Percentiles rank a stretch among this genome's conserved stretches.
These are phyloP conservation scores for Hemiscyllium ocellatum DNA, from an alignment of 2,113 vertebrate genomes.

Conservation along the genomic window DNA sequence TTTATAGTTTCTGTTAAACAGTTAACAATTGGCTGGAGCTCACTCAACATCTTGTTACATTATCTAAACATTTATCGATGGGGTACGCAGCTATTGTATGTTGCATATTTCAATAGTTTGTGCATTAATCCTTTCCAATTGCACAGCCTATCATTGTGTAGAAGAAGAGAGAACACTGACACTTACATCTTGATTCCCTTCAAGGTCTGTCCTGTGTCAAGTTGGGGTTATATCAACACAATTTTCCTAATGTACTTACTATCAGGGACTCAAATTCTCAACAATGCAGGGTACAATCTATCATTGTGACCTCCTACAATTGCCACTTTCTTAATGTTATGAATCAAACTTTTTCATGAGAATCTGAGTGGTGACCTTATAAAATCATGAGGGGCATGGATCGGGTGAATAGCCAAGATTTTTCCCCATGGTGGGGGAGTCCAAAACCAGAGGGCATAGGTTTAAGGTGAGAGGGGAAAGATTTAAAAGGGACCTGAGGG, in stretches of 20 bases:
- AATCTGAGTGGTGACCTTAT: too few relatives aligned
- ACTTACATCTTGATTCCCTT: not conserved
- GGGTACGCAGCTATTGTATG: not conserved
- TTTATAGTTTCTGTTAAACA: not conserved
- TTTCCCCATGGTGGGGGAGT: too few relatives aligned
- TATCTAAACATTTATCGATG: too few relatives aligned
- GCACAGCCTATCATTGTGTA: not conserved
- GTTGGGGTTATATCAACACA: not conserved
- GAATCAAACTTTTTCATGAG: not conserved
- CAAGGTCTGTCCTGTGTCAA: too few relatives aligned
- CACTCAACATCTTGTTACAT: not conserved
- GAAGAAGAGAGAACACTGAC: not conserved
- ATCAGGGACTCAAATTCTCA: too few relatives aligned
- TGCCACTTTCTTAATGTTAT: not conserved
- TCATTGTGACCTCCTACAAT: not conserved
- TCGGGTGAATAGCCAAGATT: too few relatives aligned
- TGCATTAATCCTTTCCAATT: not conserved
- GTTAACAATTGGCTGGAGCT: not conserved
- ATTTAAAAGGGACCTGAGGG: too few relatives aligned
- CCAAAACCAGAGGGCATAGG: too few relatives aligned
- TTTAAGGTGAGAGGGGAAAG: too few relatives aligned
- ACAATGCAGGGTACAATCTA: not conserved
- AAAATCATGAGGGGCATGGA: too few relatives aligned
- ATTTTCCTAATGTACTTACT: not conserved
- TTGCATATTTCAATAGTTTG: not conserved